Percentiles rank a stretch among this genome's conserved stretches.
These are phyloP conservation scores for Cheilosia soror DNA, from an alignment of 2,888 invertebrate species.

Conservation along the genomic window DNA sequence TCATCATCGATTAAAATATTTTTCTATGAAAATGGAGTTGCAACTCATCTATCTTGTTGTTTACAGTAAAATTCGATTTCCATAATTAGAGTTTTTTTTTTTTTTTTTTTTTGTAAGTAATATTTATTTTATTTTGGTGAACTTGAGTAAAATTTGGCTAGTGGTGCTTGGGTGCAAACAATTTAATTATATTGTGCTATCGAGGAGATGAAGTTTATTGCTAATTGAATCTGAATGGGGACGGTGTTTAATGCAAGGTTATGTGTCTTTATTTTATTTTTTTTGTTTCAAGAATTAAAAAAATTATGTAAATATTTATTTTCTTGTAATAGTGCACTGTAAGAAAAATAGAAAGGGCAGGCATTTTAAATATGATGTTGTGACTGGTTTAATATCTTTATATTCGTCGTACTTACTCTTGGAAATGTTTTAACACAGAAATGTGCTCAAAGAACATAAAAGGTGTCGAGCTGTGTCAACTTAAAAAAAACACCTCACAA, in stretches of 20 bases:
- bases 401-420: no score
- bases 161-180: constrained; percentile 21
- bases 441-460: no score
- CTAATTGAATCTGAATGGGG: not conserved
- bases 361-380: no score
- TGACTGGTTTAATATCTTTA: no score
- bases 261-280: not conserved
- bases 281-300: not conserved
- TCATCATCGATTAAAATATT: constrained; percentile 5
- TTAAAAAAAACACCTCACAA: no score
- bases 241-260: not conserved
- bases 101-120: constrained; percentile 5
- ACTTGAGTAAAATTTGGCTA: not conserved
- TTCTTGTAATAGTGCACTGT: not conserved
- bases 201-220: not conserved
- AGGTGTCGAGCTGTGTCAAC: no score
- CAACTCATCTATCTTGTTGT: constrained; percentile 73
- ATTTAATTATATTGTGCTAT: constrained; percentile 14
- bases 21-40: constrained; percentile 59
- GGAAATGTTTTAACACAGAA: no score
- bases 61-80: constrained; percentile 41
- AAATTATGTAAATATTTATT: not conserved
- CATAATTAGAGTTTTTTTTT: constrained; percentile 32
- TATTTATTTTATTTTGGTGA: constrained; percentile 10
- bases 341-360: not conserved